Evolutionary conservation across 2,888 invertebrate species (phyloP), one percentile per base, ranked within the genome.

Genomic region (Axea sp.): DNA sequence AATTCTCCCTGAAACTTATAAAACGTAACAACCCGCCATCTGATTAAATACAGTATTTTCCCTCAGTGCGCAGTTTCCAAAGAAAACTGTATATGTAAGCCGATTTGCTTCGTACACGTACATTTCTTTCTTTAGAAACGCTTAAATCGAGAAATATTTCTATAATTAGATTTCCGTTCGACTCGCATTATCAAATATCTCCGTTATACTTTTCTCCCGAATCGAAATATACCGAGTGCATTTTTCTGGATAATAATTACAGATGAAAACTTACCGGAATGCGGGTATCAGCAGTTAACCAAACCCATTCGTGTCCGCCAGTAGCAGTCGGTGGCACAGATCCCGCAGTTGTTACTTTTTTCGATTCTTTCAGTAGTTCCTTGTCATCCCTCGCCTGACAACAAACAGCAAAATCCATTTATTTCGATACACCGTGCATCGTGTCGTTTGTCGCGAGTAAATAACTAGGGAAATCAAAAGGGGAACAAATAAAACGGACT

Each of bases 251-350:
- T 67, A 57, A 49, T 45, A 47, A 55, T 65, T 47, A 35, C 15
- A 43, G 28, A 59, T 33, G 31, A 51, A 62, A 71, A 88, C 90
- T 90, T 87, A 95, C 95, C 83, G 96, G 95, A 78, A 96, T 95
- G 78, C 95, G 91, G 24, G 95, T 95, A 81, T 95, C 95, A 75
- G 95, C 94, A 57, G 95, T 95, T 76, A 96, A 88, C 93, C 95
- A 96, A 76, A 96, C 93, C 95, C 95, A 95, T 14, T 94, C 93
- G 1, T 92, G 93, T 0, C 92, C 93, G 0, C 93, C 92, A 0
- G 92, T 92, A 0, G 92, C 91, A 79, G 90, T 89, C 73, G 90
- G 88, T 59, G 90, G 89, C 0, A 90, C 90, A 76, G 90, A 89
- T 88, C 81, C 79, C 7, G 76, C 60, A 12, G 89, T 89, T 17